Percentiles rank a stretch among this genome's conserved stretches.
Evolutionary conservation across 2,113 vertebrate species (phyloP).

Genomic region (Actenoides lindsayi): DNA sequence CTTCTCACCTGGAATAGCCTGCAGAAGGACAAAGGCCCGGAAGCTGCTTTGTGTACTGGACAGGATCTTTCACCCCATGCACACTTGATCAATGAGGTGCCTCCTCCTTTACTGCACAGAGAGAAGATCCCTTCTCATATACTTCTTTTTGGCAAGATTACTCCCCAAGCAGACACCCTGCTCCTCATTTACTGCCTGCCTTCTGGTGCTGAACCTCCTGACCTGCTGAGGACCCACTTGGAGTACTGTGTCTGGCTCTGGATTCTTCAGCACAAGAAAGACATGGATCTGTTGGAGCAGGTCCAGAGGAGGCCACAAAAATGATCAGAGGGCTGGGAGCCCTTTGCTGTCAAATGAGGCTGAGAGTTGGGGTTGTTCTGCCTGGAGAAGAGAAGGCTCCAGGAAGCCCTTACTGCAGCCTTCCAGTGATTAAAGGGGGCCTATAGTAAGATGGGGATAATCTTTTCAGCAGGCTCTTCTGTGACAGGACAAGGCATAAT

Average conservation of each 20-base stretch:
- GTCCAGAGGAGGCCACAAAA: neutral
- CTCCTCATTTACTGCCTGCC: neutral
- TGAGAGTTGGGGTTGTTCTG: neutral
- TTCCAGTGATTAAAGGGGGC: neutral
- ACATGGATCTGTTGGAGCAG: neutral
- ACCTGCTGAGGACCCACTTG: neutral
- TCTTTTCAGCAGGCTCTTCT: neutral
- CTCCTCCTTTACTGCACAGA: neutral
- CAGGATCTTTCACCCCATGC: neutral
- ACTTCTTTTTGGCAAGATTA: neutral
- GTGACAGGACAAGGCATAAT: neutral
- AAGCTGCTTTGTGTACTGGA: neutral
- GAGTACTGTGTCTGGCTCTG: neutral
- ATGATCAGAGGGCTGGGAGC: neutral
- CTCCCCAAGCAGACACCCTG: neutral
- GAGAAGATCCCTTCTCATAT: neutral
- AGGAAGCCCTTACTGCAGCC: neutral
- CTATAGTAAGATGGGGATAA: neutral
- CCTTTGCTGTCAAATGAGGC: neutral
- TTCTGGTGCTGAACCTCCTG: neutral
- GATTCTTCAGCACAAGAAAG: neutral
- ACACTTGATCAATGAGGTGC: rapidly evolving
- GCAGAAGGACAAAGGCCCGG: neutral
- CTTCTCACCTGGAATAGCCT: neutral
- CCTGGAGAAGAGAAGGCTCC: neutral